These are phyloP conservation scores for Natator depressus DNA, from an alignment of 2,113 vertebrate genomes.

Conservation along the genomic window DNA sequence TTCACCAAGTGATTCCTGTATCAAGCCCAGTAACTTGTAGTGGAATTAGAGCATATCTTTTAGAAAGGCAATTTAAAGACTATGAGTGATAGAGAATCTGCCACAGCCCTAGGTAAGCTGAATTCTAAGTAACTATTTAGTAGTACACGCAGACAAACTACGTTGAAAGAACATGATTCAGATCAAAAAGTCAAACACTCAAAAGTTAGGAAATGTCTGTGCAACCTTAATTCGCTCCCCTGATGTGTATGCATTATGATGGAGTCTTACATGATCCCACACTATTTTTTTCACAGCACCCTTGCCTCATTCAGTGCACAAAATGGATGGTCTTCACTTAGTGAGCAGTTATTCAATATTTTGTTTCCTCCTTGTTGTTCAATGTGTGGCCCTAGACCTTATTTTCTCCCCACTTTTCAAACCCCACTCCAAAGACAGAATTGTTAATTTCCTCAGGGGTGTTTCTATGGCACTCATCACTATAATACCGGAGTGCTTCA, in stretches of 20 bases:
- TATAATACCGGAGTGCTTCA: not conserved
- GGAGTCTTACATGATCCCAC: not conserved
- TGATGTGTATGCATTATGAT: not conserved
- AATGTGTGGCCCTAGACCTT: not conserved
- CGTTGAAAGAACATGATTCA: not conserved
- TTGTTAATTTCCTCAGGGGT: not conserved
- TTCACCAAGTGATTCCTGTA: not conserved
- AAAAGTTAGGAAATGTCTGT: not conserved
- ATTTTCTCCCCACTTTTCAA: constrained; percentile 14
- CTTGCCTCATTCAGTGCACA: not conserved
- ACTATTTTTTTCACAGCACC: not conserved
- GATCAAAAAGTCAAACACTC: not conserved
- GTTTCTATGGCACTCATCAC: not conserved
- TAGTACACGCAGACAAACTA: rapidly evolving
- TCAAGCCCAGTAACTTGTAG: not conserved
- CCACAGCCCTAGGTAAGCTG: not conserved
- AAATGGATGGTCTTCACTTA: not conserved
- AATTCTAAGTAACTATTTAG: not conserved
- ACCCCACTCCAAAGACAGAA: not conserved
- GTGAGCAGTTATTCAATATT: not conserved
- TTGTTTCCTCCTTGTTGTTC: constrained; percentile 28
- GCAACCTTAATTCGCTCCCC: not conserved
- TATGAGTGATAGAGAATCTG: not conserved
- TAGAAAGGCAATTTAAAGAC: not conserved
- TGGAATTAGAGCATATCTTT: not conserved